Conservation (phyloP, 2,113 vertebrate species). For the Electrona antarctica region DNA sequence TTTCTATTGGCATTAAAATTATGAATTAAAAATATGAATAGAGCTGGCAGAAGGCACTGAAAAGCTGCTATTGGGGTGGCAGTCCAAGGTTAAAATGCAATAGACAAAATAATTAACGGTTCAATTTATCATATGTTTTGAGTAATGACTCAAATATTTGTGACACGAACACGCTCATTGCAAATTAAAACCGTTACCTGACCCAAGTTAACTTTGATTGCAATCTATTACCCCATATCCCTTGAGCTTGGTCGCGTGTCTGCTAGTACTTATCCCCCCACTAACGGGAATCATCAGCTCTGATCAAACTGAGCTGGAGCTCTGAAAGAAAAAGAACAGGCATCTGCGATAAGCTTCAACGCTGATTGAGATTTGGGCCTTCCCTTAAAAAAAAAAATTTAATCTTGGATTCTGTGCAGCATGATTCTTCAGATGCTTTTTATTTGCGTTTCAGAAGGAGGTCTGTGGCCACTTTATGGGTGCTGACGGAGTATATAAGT, state of each 20-base stretch:
- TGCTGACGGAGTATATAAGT: too few species aligned
- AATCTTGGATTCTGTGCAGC: background rate
- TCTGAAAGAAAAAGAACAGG: background rate
- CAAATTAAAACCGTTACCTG: too few species aligned
- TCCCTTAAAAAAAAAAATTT: too few species aligned
- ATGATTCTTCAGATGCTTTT: background rate
- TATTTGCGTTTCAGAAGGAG: background rate
- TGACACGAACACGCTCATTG: background rate
- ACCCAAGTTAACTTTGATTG: background rate
- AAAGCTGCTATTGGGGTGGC: too few species aligned
- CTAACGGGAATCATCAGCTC: background rate
- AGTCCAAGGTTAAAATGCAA: background rate
- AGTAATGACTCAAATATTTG: background rate
- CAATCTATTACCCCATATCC: background rate
- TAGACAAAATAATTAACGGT: background rate
- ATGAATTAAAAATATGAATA: too few species aligned
- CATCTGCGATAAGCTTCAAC: too few species aligned
- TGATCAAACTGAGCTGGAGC: background rate
- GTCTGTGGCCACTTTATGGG: background rate
- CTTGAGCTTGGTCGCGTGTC: background rate
- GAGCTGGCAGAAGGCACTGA: too few species aligned
- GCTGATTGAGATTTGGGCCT: constrained; percentile 3
- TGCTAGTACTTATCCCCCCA: background rate
- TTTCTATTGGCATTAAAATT: too few species aligned
- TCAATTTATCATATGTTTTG: too few species aligned